These are phyloP conservation scores for Tryphoninae sp. DNA, from an alignment of 2,888 invertebrate species.

Conservation along the genomic window DNA sequence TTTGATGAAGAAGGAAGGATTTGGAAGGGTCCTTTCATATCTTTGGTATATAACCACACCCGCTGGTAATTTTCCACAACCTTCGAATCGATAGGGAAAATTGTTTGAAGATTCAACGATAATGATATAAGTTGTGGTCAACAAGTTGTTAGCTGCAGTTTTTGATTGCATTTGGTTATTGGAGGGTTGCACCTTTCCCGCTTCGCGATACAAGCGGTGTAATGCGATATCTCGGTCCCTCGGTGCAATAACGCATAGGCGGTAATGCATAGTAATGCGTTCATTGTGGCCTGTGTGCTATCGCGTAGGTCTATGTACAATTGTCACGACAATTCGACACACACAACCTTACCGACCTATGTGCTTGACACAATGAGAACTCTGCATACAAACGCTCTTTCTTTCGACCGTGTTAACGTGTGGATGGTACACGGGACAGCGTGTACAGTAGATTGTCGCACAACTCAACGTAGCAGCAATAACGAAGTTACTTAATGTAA, in stretches of 20 bases:
- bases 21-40: too few relatives aligned
- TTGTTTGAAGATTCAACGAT: too few relatives aligned
- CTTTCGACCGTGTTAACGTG: background rate
- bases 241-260: slow-evolving; percentile 21
- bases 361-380: slow-evolving; percentile 12
- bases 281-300: slow-evolving; percentile 20
- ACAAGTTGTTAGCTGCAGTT: slow-evolving; percentile 4
- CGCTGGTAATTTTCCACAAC: too few relatives aligned
- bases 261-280: slow-evolving; percentile 39
- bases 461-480: too few relatives aligned
- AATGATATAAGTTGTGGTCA: too few relatives aligned
- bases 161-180: background rate
- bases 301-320: slow-evolving; percentile 4
- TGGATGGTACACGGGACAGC: too few relatives aligned
- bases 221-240: slow-evolving; percentile 16
- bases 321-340: slow-evolving; percentile 21
- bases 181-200: background rate
- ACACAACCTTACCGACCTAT: background rate
- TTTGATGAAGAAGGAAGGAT: too few relatives aligned
- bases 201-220: too few relatives aligned
- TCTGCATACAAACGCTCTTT: background rate
- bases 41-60: too few relatives aligned
- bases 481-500: too few relatives aligned
- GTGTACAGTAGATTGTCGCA: too few relatives aligned
- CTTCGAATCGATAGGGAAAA: too few relatives aligned